Evolutionary conservation across 2,113 vertebrate species (phyloP), one percentile per base, ranked within the genome.

Genomic region (Labeo rohita): DNA sequence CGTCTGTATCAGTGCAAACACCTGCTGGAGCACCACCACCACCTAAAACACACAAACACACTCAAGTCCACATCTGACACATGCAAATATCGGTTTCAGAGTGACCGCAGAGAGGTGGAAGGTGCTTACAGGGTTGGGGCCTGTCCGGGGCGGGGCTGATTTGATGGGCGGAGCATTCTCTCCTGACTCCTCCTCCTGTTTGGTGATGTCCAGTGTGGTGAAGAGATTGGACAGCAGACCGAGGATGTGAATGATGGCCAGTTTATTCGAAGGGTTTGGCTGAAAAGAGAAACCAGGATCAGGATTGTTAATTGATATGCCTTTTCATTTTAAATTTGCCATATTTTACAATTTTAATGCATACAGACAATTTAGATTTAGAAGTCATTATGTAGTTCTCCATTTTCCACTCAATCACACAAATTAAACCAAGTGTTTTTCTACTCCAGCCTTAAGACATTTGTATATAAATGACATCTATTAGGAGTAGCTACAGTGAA

Each of bases 221-320:
- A 99, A 99, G 85, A 99, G 95, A 91, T 99, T 99, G 91, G 98
- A 99, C 54, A 99, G 96, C 85, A 99, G 95, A 39, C 98, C 98
- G 94, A 99, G 90, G 91, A 99, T 99, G 91, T 99, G 98, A 92
- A 99, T 98, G 90, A 99, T 99, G 50, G 98, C 98, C 93, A 99
- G 90, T 81, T 98, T 99, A 92, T 99, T 99, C 87, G 98, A 99
- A 12, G 98, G 97, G 93, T 99, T 99, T 8, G 98, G 98, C 98
- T 99, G 93, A 9, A 92, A 80, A 59, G 85, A 92, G 81, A 95
- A 88, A 72, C 7, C 45, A 72, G 80, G 76, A 49, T 21, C 21
- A 84, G 36, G 28, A 54, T 52, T 77, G 15, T 34, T 36, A 15
- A 66, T 6, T 13, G 4, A 10, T 13, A 49, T 47, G 47, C 12